Base-by-base conservation (phyloP, 2,113 vertebrate species). In the Carollia perspicillata region DNA sequence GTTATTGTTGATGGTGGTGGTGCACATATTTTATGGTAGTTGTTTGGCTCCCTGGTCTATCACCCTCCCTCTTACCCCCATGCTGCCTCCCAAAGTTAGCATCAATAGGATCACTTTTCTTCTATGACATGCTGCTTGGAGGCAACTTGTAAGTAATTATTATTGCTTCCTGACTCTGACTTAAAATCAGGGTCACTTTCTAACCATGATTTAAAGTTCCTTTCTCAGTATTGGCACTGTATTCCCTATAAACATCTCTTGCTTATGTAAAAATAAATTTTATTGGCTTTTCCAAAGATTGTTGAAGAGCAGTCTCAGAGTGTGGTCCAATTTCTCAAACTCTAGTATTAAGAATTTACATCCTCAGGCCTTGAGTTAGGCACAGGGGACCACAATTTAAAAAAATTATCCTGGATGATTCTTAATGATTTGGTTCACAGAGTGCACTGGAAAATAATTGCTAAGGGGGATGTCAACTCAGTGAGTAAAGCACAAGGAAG, bases 321-420 rank as follows among this genome's bases (percentile, higher is more conserved):
- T 30, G 20, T 71, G 40, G 69, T 42, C 47, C 44, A 44, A 53
- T 72, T 90, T 90, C 58, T 75, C 69, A 84, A 80, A 90, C 40
- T 92, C 92, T 85, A 71, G 79, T 84, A 92, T 87, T 85, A 96
- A 92, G 72, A 90, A 90, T 94, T 92, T 88, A 72, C n/a, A 88
- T 85, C 65, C 85, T 74, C 72, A 66, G 66, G 66, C 47, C 77
- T 84, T 53, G 3, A 81, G 16, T 92, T 72, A 42, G 80, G 65
- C 88, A 90, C 37, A 92, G 18, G 40, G 44, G 26, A 53, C 60
- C 44, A 49, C 9, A 68, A 60, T 84, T 94, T 72, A 60, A 60
- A 86, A 86, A 90, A 53, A 47, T 37, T 9, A 77, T 78, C 40
- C 66, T 66, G 69, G n/a, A 13, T 53, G 35, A 53, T 93, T 72